These are phyloP conservation scores for Ganaspis brasiliensis DNA, from an alignment of 2,888 invertebrate genomes.

Conservation along the genomic window DNA sequence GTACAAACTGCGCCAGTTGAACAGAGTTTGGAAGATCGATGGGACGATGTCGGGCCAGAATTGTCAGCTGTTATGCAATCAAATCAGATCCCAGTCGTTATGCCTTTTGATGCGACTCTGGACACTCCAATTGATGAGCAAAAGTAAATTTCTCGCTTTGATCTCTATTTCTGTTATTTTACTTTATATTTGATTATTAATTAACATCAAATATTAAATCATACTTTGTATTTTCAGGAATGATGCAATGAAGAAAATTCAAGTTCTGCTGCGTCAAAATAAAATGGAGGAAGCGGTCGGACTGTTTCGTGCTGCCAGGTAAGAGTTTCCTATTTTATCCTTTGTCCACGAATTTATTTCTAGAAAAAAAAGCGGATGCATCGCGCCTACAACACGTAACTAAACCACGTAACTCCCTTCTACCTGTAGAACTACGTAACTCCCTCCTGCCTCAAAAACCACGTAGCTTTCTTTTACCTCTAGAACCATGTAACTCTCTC, in stretches of 20 bases:
- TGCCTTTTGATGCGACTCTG: conserved; percentile 93
- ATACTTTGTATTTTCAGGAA: conserved; percentile 82
- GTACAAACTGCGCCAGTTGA: conserved; percentile 55
- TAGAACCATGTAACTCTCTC: too few species aligned
- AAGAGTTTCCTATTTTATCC: conserved; percentile 62
- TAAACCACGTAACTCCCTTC: too few species aligned
- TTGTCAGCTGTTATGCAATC: conserved; percentile 84
- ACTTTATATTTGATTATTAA: conserved; percentile 42
- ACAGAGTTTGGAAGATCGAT: conserved; percentile 82
- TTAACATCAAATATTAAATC: conserved; percentile 18
- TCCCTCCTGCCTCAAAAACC: too few species aligned
- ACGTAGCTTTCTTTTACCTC: too few species aligned
- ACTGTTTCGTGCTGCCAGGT: conserved; percentile 90
- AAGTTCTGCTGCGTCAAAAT: conserved; percentile 87
- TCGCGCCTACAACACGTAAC: too few species aligned
- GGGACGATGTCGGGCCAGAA: conserved; percentile 86
- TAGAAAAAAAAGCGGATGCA: too few species aligned
- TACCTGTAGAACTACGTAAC: too few species aligned
- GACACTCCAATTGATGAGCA: conserved; percentile 93
- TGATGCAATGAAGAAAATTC: conserved; percentile 93
- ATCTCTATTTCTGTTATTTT: conserved; percentile 45
- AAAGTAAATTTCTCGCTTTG: conserved; percentile 84
- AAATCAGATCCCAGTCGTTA: conserved; percentile 84
- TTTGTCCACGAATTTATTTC: too few species aligned
- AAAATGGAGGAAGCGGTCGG: conserved; percentile 90